These are phyloP conservation scores for Typhlichthys eigenmanni DNA, from an alignment of 2,797 vertebrate species.

Conservation along the genomic window DNA sequence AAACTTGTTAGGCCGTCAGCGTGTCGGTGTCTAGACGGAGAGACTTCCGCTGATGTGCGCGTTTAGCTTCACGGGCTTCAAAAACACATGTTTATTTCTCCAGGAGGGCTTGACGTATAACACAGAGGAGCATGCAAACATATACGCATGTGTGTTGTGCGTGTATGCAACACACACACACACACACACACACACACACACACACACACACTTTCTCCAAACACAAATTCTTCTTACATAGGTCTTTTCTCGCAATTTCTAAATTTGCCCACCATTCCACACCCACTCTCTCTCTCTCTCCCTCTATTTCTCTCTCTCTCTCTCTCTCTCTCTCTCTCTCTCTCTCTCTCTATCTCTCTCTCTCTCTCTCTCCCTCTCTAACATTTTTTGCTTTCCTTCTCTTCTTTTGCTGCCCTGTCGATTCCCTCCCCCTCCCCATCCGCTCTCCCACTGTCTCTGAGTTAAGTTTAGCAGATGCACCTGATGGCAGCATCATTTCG, in stretches of 20 bases:
- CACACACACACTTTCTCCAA: neutral
- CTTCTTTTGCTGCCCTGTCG: neutral
- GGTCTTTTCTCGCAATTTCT: neutral
- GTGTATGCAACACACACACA: neutral
- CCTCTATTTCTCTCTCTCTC: too few species aligned
- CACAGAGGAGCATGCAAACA: constrained; percentile 35
- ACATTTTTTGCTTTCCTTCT: constrained; percentile 12
- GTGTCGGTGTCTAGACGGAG: constrained; percentile 47
- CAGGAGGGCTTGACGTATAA: constrained; percentile 28
- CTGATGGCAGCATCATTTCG: constrained; percentile 75
- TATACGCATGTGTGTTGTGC: neutral
- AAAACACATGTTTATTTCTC: constrained; percentile 47
- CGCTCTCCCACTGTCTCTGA: constrained; percentile 34
- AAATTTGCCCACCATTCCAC: neutral
- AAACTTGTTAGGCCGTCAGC: constrained; percentile 50
- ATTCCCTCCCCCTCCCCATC: neutral
- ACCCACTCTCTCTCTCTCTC: constrained; percentile 10
- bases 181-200: constrained; percentile 6
- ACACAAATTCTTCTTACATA: neutral
- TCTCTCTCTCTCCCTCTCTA: too few species aligned
- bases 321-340: too few species aligned
- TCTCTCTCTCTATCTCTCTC: constrained; percentile 2
- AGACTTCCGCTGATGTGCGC: constrained; percentile 19
- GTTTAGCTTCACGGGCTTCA: constrained; percentile 46
- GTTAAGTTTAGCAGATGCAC: constrained; percentile 78